These are phyloP conservation scores for Micoletzkya japonica DNA, from an alignment of 2,888 invertebrate species.

Conservation along the genomic window DNA sequence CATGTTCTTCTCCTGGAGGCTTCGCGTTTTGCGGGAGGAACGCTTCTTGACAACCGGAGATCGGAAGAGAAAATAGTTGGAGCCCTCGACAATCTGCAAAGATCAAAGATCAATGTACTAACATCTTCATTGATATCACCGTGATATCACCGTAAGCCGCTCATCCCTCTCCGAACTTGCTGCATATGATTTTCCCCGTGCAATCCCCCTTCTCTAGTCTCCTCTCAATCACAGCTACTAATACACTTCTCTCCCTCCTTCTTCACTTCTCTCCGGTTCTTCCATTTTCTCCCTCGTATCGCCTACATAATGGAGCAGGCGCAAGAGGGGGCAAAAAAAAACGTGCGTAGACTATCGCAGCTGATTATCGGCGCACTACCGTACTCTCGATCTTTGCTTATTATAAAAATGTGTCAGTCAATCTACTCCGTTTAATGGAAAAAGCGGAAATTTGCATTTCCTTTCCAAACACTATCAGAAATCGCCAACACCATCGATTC, in stretches of 20 bases:
- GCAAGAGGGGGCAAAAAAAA: too few species aligned
- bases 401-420: too few species aligned
- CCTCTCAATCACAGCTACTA: neutral
- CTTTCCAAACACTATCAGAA: too few species aligned
- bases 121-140: neutral
- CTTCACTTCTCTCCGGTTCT: too few species aligned
- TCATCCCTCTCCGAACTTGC: neutral
- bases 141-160: neutral
- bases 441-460: too few species aligned
- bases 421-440: too few species aligned
- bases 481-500: too few species aligned
- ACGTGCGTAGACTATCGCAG: too few species aligned
- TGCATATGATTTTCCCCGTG: neutral
- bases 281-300: too few species aligned
- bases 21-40: constrained; percentile 52
- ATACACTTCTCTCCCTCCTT: neutral
- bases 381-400: too few species aligned
- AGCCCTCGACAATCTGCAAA: constrained; percentile 27
- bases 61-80: constrained; percentile 54
- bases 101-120: neutral
- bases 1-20: constrained; percentile 44
- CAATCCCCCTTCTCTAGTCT: neutral
- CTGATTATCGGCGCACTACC: too few species aligned
- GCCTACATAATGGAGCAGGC: too few species aligned
- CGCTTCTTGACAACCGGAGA: constrained; percentile 40